These are phyloP conservation scores for Aphelinus atriplicis DNA, from an alignment of 1,140 invertebrate genomes.

Conservation along the genomic window DNA sequence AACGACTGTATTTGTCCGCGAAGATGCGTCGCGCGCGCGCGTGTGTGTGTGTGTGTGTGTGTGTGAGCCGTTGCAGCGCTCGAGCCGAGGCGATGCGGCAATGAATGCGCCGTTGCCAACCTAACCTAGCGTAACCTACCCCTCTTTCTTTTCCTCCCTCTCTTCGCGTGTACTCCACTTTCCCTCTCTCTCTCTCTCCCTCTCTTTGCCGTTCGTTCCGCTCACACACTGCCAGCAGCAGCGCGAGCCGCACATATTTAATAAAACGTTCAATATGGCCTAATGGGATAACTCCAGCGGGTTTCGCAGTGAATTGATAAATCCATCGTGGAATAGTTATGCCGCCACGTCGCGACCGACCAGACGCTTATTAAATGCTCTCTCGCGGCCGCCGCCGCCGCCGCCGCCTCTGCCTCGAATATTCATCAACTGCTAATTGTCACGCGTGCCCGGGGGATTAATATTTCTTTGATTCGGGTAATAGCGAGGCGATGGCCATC, in stretches of 20 bases:
- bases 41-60: too few relatives aligned
- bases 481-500: too few relatives aligned
- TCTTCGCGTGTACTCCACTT: not conserved
- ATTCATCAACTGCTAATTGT: too few relatives aligned
- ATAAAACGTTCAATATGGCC: slow-evolving; percentile 58
- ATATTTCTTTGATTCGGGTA: too few relatives aligned
- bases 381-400: too few relatives aligned
- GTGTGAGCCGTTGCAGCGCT: not conserved
- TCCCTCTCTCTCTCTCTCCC: too few relatives aligned
- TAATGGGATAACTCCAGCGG: slow-evolving; percentile 61
- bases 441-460: too few relatives aligned
- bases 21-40: not conserved
- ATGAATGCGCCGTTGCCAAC: slow-evolving; percentile 7
- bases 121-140: slow-evolving; percentile 3
- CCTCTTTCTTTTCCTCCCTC: slow-evolving; percentile 2
- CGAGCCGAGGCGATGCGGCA: slow-evolving; percentile 20
- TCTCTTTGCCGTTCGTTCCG: too few relatives aligned
- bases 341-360: too few relatives aligned
- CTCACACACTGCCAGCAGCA: too few relatives aligned
- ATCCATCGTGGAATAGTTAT: slow-evolving; percentile 42
- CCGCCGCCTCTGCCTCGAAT: too few relatives aligned
- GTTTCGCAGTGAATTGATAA: slow-evolving; percentile 61
- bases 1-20: slow-evolving; percentile 11
- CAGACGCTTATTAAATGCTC: not conserved
- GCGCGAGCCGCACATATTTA: slow-evolving; percentile 52